phyloP scores from a whole-genome alignment of 2,113 vertebrate genomes.

The Limnothrissa miodon region DNA sequence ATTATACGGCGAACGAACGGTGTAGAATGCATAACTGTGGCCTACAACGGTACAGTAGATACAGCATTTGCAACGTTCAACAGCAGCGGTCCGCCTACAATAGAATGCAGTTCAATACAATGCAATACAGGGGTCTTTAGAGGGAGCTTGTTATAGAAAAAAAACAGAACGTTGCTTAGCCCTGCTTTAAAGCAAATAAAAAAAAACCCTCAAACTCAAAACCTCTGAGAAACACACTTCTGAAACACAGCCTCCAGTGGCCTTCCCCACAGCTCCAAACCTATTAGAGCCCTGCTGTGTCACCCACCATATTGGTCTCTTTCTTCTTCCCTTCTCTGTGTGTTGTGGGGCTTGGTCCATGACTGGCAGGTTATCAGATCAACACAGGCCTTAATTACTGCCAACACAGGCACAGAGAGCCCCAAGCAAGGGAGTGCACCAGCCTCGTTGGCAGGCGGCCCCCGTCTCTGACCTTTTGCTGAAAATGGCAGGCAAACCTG shows the following conservation, averaged over 20 bases:
- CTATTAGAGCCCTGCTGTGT: constrained; percentile 46
- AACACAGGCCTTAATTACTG: constrained; percentile 65
- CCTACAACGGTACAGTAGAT: too few relatives aligned
- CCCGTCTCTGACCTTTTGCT: constrained; percentile 56
- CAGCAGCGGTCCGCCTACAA: too few relatives aligned
- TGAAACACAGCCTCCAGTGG: too few relatives aligned
- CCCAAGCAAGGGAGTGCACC: constrained; percentile 53
- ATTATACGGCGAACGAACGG: too few relatives aligned
- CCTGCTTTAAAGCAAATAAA: not conserved
- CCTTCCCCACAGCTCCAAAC: not conserved
- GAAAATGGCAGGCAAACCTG: not conserved
- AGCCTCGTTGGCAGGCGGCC: constrained; percentile 47
- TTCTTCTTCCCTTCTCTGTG: constrained; percentile 44
- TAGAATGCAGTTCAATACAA: too few relatives aligned
- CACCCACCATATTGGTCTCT: constrained; percentile 60
- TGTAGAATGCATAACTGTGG: too few relatives aligned
- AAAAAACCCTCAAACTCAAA: not conserved
- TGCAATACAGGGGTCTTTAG: too few relatives aligned
- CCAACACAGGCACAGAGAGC: constrained; percentile 56
- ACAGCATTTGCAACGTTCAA: too few relatives aligned
- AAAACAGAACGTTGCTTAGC: too few relatives aligned
- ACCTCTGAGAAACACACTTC: not conserved
- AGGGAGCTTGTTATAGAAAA: too few relatives aligned
- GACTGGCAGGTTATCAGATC: constrained; percentile 66
- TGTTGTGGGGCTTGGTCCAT: constrained; percentile 54